phyloP scores from a whole-genome alignment of 1,140 invertebrate species.

The Heterodera carotae region DNA sequence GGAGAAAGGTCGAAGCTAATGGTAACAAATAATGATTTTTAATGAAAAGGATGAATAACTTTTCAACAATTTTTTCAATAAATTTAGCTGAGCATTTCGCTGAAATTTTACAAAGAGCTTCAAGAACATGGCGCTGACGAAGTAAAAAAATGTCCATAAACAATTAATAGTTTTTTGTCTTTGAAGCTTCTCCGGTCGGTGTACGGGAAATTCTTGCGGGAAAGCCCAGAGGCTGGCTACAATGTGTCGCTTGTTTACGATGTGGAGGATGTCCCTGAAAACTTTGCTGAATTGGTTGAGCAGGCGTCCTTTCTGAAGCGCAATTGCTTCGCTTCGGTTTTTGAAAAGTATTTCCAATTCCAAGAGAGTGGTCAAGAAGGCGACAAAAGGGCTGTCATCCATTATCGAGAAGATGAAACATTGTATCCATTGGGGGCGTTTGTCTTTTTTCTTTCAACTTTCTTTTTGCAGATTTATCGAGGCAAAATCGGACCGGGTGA shows the following conservation, averaged over 20 bases:
- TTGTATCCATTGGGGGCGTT: slow-evolving; percentile 74
- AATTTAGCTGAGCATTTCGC: slow-evolving; percentile 88
- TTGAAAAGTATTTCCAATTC: slow-evolving; percentile 98
- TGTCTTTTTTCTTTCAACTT: slow-evolving; percentile 15
- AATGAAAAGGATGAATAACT: too few relatives aligned
- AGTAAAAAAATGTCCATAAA: slow-evolving; percentile 59
- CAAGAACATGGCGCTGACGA: slow-evolving; percentile 97
- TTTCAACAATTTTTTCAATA: not conserved
- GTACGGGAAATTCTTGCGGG: slow-evolving; percentile 79
- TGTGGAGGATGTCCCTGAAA: slow-evolving; percentile 83
- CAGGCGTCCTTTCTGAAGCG: slow-evolving; percentile 92
- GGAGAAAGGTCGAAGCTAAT: slow-evolving; percentile 93
- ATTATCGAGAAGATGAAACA: slow-evolving; percentile 97
- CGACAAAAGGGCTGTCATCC: slow-evolving; percentile 91
- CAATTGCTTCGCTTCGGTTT: slow-evolving; percentile 98
- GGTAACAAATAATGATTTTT: slow-evolving; percentile 71
- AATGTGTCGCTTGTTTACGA: slow-evolving; percentile 91
- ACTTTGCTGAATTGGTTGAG: slow-evolving; percentile 81
- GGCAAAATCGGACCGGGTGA: slow-evolving; percentile 94
- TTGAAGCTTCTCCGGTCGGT: slow-evolving; percentile 70
- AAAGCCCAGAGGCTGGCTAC: slow-evolving; percentile 83
- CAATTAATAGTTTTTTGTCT: slow-evolving; percentile 29
- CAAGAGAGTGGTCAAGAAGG: slow-evolving; percentile 87
- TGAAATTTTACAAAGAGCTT: slow-evolving; percentile 98
- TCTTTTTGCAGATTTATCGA: slow-evolving; percentile 84